A percentile compares a stretch with the other conserved stretches of the same genome.
phyloP scores from a whole-genome alignment of 2,113 vertebrate species.

The Scortum barcoo region DNA sequence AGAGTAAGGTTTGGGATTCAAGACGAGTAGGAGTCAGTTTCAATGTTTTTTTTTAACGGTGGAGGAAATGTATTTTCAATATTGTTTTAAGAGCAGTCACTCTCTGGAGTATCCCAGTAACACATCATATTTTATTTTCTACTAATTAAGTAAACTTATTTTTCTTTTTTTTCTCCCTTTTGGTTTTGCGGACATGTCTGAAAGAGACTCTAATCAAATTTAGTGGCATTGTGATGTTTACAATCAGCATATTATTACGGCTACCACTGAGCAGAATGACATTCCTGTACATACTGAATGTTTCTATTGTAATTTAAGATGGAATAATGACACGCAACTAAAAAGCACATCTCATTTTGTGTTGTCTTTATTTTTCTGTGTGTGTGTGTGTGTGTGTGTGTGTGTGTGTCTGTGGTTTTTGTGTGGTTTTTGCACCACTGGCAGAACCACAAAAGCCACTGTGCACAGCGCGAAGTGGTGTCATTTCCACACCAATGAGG shows the following conservation, averaged over 20 bases:
- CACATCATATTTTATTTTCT: conserved; percentile 36
- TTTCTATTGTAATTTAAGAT: conserved; percentile 81
- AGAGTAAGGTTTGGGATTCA: conserved; percentile 51
- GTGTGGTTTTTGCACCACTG: conserved; percentile 11
- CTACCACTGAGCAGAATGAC: conserved; percentile 65
- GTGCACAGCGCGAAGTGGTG: conserved; percentile 9
- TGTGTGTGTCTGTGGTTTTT: too few relatives aligned
- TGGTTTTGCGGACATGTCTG: conserved; percentile 33
- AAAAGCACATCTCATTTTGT: conserved; percentile 33
- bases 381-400: too few relatives aligned
- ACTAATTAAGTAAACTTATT: conserved; percentile 4
- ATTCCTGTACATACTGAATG: conserved; percentile 78
- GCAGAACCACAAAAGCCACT: neutral
- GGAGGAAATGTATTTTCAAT: conserved; percentile 53
- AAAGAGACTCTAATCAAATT: conserved; percentile 45
- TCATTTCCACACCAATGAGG: conserved; percentile 7
- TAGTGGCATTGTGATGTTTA: conserved; percentile 65
- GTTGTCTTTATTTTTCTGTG: conserved; percentile 43
- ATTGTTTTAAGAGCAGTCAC: conserved; percentile 29
- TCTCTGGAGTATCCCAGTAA: conserved; percentile 34
- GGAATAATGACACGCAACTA: conserved; percentile 65
- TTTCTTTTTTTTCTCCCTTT: conserved; percentile 28
- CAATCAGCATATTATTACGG: conserved; percentile 63
- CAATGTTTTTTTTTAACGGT: conserved; percentile 51
- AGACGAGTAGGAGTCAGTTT: conserved; percentile 49